Evolutionary conservation across 2,888 invertebrate species (phyloP).

Genomic region (Thalpophila matura): DNA sequence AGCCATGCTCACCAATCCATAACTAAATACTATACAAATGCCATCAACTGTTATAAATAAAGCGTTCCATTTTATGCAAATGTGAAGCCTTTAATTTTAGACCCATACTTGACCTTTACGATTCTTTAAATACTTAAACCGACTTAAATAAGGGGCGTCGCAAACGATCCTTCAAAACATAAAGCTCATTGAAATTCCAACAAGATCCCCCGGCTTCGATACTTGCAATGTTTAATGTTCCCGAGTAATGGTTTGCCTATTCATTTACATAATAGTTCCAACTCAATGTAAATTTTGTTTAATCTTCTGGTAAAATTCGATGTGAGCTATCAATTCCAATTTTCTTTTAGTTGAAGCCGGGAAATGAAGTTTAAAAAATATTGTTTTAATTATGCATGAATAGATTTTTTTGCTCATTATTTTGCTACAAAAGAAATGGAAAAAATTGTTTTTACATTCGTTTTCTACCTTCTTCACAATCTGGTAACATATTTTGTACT

Average conservation of each 20-base stretch:
- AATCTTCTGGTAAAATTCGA: slow-evolving; percentile 50
- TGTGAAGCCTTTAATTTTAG: slow-evolving; percentile 33
- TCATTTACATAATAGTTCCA: slow-evolving; percentile 57
- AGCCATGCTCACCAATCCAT: background rate
- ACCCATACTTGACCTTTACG: slow-evolving; percentile 56
- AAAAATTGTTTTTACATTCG: slow-evolving; percentile 19
- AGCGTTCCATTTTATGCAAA: slow-evolving; percentile 49
- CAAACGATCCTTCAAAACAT: slow-evolving; percentile 43
- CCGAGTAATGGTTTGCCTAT: slow-evolving; percentile 31
- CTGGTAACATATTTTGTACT: background rate
- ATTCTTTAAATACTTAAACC: slow-evolving; percentile 56
- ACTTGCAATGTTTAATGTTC: slow-evolving; percentile 49
- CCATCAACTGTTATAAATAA: slow-evolving; percentile 44
- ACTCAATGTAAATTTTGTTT: slow-evolving; percentile 51
- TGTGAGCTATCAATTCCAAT: slow-evolving; percentile 19
- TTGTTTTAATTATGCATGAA: background rate
- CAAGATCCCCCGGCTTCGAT: slow-evolving; percentile 40
- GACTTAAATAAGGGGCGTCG: slow-evolving; percentile 44
- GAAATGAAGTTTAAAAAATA: background rate
- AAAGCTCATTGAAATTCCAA: slow-evolving; percentile 57
- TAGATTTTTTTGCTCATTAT: background rate
- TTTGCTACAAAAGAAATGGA: slow-evolving; percentile 2
- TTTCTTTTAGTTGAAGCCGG: background rate
- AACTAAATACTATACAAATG: slow-evolving; percentile 2
- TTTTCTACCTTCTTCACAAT: slow-evolving; percentile 2